phyloP scores from a whole-genome alignment of 2,113 vertebrate genomes.

The Mola mola region DNA sequence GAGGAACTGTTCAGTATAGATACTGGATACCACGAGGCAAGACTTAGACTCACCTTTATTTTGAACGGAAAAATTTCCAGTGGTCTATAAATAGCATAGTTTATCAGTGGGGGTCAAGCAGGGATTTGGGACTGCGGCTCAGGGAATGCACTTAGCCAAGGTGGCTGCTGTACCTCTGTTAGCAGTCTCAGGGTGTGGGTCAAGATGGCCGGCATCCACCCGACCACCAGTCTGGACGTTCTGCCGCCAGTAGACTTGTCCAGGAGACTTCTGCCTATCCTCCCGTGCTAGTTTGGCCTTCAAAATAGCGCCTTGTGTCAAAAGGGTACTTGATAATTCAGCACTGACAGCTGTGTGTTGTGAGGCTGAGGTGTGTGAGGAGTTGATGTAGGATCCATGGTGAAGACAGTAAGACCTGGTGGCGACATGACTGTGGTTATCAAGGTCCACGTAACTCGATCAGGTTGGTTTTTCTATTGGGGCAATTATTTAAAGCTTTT shows the following conservation, averaged over 20 bases:
- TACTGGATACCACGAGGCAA: no score
- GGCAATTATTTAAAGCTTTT: no score
- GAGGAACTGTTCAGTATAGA: no score
- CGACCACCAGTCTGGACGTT: slow-evolving; percentile 61
- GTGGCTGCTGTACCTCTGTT: slow-evolving; percentile 75
- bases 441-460: no score
- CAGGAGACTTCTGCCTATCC: slow-evolving; percentile 56
- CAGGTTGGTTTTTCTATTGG: no score
- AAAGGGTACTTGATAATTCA: slow-evolving; percentile 47
- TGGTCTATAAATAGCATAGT: slow-evolving; percentile 73
- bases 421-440: slow-evolving; percentile 43
- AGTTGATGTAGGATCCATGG: slow-evolving; percentile 17
- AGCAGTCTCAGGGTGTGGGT: slow-evolving; percentile 67
- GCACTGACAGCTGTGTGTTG: slow-evolving; percentile 17
- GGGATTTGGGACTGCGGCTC: slow-evolving; percentile 74
- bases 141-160: slow-evolving; percentile 83
- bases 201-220: slow-evolving; percentile 54
- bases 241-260: slow-evolving; percentile 56
- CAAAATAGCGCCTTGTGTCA: slow-evolving; percentile 64
- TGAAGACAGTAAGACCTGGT: slow-evolving; percentile 31
- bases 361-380: slow-evolving; percentile 28
- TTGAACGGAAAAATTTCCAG: slow-evolving; percentile 41
- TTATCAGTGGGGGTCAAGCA: slow-evolving; percentile 83
- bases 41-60: slow-evolving; percentile 29
- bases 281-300: slow-evolving; percentile 24